Conservation (phyloP, 2,797 vertebrate genomes). For the Chrysocyon brachyurus region DNA sequence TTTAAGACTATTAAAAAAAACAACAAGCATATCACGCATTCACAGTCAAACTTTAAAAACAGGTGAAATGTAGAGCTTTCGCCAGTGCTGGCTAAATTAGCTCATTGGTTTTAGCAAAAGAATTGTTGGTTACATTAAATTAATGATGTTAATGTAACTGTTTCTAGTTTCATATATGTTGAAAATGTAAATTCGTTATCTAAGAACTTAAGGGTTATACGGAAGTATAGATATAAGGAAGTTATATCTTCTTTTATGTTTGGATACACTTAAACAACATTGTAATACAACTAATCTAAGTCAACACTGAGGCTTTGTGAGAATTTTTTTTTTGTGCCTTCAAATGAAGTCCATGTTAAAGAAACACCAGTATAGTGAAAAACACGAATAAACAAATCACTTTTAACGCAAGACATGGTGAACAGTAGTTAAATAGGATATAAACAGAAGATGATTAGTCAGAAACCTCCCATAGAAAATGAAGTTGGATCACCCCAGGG, state of each 20-base stretch:
- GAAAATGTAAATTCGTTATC: not conserved
- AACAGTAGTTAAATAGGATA: not conserved
- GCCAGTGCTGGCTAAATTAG: not conserved
- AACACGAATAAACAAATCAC: not conserved
- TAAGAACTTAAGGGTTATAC: not conserved
- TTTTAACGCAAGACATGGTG: not conserved
- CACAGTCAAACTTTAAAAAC: conserved; percentile 41
- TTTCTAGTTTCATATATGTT: conserved; percentile 17
- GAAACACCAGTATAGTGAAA: not conserved
- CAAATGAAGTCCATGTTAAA: conserved; percentile 40
- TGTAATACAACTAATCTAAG: conserved; percentile 49
- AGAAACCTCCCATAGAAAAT: not conserved
- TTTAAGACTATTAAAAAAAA: not conserved
- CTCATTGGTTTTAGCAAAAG: conserved; percentile 43
- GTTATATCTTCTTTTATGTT: conserved; percentile 1
- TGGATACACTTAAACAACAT: not conserved
- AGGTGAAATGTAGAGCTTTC: conserved; percentile 33
- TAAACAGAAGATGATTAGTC: not conserved
- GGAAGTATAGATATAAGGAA: conserved; percentile 49
- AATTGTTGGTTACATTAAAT: not conserved
- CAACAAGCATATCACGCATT: conserved; percentile 17
- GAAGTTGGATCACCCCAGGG: not conserved
- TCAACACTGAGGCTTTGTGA: not conserved
- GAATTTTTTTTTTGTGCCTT: not conserved
- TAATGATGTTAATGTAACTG: not conserved